Percentiles rank a stretch among this genome's conserved stretches.
phyloP scores from a whole-genome alignment of 2,888 invertebrate genomes.

The Dryadula phaetusa region DNA sequence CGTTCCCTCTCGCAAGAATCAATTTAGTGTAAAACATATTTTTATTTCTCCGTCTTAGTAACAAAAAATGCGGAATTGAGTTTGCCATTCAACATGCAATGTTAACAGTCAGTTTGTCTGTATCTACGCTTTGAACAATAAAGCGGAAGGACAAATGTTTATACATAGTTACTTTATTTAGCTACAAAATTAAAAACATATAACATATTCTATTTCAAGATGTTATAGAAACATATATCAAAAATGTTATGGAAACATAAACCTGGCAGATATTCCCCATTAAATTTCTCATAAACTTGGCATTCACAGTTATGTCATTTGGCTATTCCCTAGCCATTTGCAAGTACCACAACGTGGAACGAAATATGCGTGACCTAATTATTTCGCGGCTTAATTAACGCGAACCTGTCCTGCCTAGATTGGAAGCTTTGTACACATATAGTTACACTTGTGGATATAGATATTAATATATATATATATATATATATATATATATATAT shows the following conservation, averaged over 20 bases:
- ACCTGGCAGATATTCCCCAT: neutral
- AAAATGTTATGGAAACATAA: neutral
- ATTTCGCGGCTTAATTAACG: conserved; percentile 34
- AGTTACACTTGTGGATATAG: neutral
- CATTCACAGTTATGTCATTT: conserved; percentile 15
- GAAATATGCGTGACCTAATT: conserved; percentile 32
- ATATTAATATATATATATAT: neutral
- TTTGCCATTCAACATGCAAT: too few relatives aligned
- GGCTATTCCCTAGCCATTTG: conserved; percentile 4
- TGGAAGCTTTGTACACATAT: neutral
- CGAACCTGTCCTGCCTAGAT: conserved; percentile 1
- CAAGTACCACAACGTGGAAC: neutral
- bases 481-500: neutral
- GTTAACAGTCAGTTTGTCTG: too few relatives aligned
- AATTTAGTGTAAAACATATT: too few relatives aligned
- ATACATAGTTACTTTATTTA: too few relatives aligned
- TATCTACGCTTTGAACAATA: too few relatives aligned
- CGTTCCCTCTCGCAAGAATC: too few relatives aligned
- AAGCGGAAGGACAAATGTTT: too few relatives aligned
- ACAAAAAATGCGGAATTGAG: too few relatives aligned
- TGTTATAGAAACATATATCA: too few relatives aligned
- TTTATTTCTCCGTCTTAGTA: too few relatives aligned
- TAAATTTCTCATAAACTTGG: conserved; percentile 7
- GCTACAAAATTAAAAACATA: too few relatives aligned
- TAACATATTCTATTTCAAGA: too few relatives aligned